Evolutionary conservation across 53 echinoderm and acorn worm species (phyloP), one percentile per base, ranked within the genome.

Genomic region (Actinopyga echinites): DNA sequence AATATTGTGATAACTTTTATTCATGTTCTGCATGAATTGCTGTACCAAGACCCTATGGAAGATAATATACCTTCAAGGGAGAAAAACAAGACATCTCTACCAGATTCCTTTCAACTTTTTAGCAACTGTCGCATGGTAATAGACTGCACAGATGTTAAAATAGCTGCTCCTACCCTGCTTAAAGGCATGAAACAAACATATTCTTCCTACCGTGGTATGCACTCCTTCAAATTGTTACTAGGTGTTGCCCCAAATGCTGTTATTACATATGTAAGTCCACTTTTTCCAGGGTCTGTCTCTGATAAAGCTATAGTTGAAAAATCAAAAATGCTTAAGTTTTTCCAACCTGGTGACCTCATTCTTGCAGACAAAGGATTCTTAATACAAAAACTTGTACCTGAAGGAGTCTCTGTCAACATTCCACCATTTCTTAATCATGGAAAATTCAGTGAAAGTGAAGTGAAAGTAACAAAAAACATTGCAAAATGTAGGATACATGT

Each of bases 1-100:
- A 87, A 87, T 58, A 57, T 87, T 32, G 87, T 80, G 4, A 66
- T 67, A 32, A 82, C 87, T 52, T 87, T 65, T 55, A 80, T 82
- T 34, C 56, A 36, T 66, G 45, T 87, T 4, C 33, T 87, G 37
- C 19, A 81, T 66, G 3, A 81, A 11, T 40, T 87, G 21, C 37
- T 87, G 20, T 80, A 80, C 2, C 31, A 65, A 34, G 80, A 81
- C 56, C 17, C 66, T 15, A 67, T 87, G 80, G 49, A 15, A 49
- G 13, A 65, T 54, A 80, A 23, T 12, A 59, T 75, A 26, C 85
- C 74, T 24, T 74, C 58, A 31, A 36, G 74, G 3, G 58, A 85
- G 59, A 85, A 85, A 33, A 85, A 38, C 58, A 75, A 56, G 57
- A 85, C 26, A 52, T 74, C 74, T 29, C 11, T 85, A 42, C 85